Evolutionary conservation across 2,113 vertebrate genomes (phyloP).

Genomic region (Ibidorhyncha struthersii): DNA sequence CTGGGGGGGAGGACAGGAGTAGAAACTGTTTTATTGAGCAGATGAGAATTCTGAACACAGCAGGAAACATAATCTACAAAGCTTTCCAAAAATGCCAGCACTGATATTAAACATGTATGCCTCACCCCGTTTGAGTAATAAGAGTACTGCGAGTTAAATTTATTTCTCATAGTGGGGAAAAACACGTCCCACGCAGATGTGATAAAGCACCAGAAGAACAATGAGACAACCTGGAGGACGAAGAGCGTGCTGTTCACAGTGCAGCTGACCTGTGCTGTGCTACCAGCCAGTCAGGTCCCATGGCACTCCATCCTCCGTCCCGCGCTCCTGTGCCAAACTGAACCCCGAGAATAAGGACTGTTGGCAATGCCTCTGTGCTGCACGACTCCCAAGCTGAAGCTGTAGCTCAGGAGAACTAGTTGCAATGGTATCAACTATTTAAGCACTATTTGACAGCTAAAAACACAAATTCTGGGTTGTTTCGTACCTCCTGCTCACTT

Average conservation of each 20-base stretch:
- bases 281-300: not conserved
- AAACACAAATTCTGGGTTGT: not conserved
- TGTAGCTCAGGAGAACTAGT: not conserved
- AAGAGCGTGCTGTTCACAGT: not conserved
- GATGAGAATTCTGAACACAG: slow-evolving; percentile 6
- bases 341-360: not conserved
- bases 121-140: slow-evolving; percentile 13
- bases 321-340: fast-evolving
- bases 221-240: not conserved
- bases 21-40: not conserved
- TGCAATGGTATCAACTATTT: not conserved
- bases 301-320: not conserved
- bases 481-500: not conserved
- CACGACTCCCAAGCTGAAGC: not conserved
- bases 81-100: slow-evolving; percentile 7
- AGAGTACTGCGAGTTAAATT: not conserved
- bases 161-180: slow-evolving; percentile 3
- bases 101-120: slow-evolving; percentile 33
- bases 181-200: not conserved
- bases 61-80: slow-evolving; percentile 11
- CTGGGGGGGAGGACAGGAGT: not conserved
- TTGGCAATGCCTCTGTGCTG: not conserved
- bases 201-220: not conserved
- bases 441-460: not conserved
- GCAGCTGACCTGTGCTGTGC: not conserved